These are phyloP conservation scores for Endomychus coccineus DNA, from an alignment of 2,888 invertebrate species.

Conservation along the genomic window DNA sequence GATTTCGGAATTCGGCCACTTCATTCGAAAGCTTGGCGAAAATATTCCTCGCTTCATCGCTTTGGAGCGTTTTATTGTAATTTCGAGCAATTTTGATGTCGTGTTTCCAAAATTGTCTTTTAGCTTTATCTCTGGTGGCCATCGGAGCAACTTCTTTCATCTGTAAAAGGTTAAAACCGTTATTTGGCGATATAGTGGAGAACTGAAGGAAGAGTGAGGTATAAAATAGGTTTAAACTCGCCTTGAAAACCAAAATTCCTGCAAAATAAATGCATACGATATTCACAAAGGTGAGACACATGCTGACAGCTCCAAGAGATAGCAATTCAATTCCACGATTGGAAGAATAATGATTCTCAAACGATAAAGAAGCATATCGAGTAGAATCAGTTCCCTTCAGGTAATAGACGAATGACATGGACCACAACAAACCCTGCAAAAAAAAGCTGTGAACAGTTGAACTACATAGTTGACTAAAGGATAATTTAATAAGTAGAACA, in stretches of 20 bases:
- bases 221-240: constrained; percentile 29
- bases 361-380: constrained; percentile 39
- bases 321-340: constrained; percentile 56
- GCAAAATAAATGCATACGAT: constrained; percentile 64
- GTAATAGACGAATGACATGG: constrained; percentile 52
- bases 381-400: constrained; percentile 45
- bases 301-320: constrained; percentile 58
- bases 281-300: constrained; percentile 65
- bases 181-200: background rate
- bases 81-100: constrained; percentile 55
- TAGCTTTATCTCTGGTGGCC: constrained; percentile 41
- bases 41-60: too few species aligned
- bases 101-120: constrained; percentile 53
- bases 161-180: constrained; percentile 33
- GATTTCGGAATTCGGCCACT: too few species aligned
- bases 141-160: constrained; percentile 57
- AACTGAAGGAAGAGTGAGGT: background rate
- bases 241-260: constrained; percentile 64
- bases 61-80: constrained; percentile 45
- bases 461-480: too few species aligned
- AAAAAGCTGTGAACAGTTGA: too few species aligned
- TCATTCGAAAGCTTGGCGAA: too few species aligned
- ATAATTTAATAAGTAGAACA: too few species aligned
- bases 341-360: constrained; percentile 49
- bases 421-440: constrained; percentile 57